These are phyloP conservation scores for Chiloscyllium punctatum DNA, from an alignment of 2,797 vertebrate genomes.

Conservation along the genomic window DNA sequence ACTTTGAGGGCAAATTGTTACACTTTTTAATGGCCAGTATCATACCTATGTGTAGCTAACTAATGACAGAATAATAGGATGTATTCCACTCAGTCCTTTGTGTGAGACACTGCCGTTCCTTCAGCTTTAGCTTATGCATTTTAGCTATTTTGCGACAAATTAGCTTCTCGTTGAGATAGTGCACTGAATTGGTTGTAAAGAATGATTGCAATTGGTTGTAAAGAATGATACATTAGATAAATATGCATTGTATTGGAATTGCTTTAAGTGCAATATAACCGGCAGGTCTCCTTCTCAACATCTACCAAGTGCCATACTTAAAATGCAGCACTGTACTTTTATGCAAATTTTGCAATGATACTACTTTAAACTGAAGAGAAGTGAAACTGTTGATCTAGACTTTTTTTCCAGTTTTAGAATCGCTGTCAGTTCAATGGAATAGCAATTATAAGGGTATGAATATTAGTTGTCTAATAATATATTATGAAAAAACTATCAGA, in stretches of 20 bases:
- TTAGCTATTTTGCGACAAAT: neutral
- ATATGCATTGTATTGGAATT: neutral
- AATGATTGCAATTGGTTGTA: neutral
- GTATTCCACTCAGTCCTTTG: neutral
- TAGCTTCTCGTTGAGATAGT: neutral
- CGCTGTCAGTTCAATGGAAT: neutral
- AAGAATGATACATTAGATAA: neutral
- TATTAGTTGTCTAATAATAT: neutral
- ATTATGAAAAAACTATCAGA: neutral
- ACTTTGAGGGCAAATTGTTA: neutral
- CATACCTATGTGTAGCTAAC: neutral
- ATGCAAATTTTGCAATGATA: slow-evolving; percentile 3
- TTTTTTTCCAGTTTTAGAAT: neutral
- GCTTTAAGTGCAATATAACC: neutral
- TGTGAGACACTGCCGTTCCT: neutral
- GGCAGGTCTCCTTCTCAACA: neutral
- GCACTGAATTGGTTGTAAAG: too few relatives aligned
- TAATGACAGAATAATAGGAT: too few relatives aligned
- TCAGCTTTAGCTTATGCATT: neutral
- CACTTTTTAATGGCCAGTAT: neutral
- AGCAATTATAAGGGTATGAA: neutral
- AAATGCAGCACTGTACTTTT: neutral
- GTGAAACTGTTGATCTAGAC: neutral
- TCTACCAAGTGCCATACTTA: neutral
- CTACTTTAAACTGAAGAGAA: neutral